A percentile compares a stretch with the other conserved stretches of the same genome.
Conservation (phyloP, 1,140 invertebrate species). For the Argopecten irradians region DNA sequence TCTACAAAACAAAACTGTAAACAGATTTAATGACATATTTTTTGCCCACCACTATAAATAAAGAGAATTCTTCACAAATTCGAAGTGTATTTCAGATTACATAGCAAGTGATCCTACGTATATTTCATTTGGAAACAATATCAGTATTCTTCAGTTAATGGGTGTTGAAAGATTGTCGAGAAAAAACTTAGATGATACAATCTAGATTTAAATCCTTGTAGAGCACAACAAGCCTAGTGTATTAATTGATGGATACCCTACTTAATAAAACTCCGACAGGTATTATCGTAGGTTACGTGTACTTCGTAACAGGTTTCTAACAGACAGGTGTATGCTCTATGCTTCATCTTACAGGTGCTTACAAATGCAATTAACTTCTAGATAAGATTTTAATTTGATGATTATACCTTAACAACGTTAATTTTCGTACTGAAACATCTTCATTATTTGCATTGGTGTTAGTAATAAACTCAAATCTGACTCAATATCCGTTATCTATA, state of each 20-base stretch:
- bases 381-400: not conserved
- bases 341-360: not conserved
- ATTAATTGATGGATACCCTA: not conserved
- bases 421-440: not conserved
- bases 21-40: not conserved
- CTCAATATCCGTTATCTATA: not conserved
- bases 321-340: slow-evolving; percentile 1
- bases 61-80: not conserved
- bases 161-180: slow-evolving; percentile 6
- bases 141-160: not conserved
- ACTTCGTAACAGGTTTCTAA: not conserved
- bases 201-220: not conserved
- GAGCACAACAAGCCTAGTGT: not conserved
- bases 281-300: not conserved
- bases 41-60: not conserved
- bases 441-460: not conserved
- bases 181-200: not conserved
- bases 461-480: not conserved
- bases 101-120: not conserved
- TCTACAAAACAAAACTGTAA: too few relatives aligned
- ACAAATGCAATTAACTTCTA: slow-evolving; percentile 9
- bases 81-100: not conserved
- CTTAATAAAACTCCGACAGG: not conserved
- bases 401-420: not conserved
- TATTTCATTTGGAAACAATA: not conserved